These are phyloP conservation scores for Chorisops tibialis DNA, from an alignment of 2,888 invertebrate species.

Conservation along the genomic window DNA sequence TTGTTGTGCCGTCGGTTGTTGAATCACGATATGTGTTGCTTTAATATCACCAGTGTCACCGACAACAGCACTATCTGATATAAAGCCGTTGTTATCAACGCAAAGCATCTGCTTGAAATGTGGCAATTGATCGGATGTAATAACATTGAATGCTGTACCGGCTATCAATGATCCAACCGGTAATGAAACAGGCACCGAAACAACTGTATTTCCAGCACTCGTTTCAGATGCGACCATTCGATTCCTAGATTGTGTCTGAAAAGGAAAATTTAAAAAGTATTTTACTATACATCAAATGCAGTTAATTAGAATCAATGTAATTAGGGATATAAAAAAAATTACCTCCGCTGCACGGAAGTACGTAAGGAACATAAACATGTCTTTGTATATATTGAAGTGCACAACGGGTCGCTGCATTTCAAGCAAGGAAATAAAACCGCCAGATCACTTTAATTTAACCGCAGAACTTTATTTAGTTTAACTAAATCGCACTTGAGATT, in stretches of 20 bases:
- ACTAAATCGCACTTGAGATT: too few relatives aligned
- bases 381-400: too few relatives aligned
- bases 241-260: slow-evolving; percentile 32
- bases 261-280: too few relatives aligned
- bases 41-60: slow-evolving; percentile 66
- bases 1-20: slow-evolving; percentile 56
- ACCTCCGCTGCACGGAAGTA: too few relatives aligned
- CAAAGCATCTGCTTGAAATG: slow-evolving; percentile 83
- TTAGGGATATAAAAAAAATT: too few relatives aligned
- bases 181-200: slow-evolving; percentile 53
- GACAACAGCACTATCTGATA: slow-evolving; percentile 63
- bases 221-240: slow-evolving; percentile 48
- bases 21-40: slow-evolving; percentile 68
- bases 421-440: too few relatives aligned
- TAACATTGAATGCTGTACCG: slow-evolving; percentile 79
- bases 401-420: too few relatives aligned
- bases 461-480: too few relatives aligned
- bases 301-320: too few relatives aligned
- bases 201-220: slow-evolving; percentile 45
- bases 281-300: too few relatives aligned
- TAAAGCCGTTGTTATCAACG: slow-evolving; percentile 81
- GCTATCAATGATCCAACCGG: slow-evolving; percentile 79
- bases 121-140: slow-evolving; percentile 78
- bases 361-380: too few relatives aligned
- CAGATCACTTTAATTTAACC: too few relatives aligned